Base-by-base conservation (phyloP, 2,888 invertebrate species). In the Scotopteryx bipunctaria region DNA sequence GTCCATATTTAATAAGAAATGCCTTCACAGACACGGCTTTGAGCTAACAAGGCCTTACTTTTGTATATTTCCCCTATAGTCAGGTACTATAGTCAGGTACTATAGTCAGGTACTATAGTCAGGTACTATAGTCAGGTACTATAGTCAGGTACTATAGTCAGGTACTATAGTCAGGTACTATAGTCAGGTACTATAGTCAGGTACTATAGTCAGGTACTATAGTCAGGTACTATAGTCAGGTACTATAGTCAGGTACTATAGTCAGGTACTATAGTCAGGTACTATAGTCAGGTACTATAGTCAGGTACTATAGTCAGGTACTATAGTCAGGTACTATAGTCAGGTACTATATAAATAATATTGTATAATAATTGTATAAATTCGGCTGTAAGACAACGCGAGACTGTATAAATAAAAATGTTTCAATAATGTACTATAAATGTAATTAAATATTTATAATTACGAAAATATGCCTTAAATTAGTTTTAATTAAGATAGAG, bases 371-470 rank as follows among this genome's bases (percentile, higher is more conserved):
- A 53, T 65, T 79, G 73, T 78, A 79, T 73, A 81, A 78, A 76
- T 73, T 83, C 81, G 76, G 81, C 81, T 86, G 82, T 86, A 86
- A 87, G 80, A 78, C 79, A 81, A 76, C 71, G 81, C 83, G 85
- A 87, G 88, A 87, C 88, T 88, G 87, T 88, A 83, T 80, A 86
- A 33, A 48, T 40, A 48, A 48, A 33, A 77, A 80, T 66, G 73
- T 66, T 63, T 67, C 74, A 72, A 69, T 74, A 81, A 78, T 83
- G 81, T 73, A 76, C 76, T 76, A 80, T 76, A 78, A 67, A 73
- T 85, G 81, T 84, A 83, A 81, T 82, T 76, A 83, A 78, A 59
- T 85, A 87, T 87, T 86, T 87, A 86, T 87, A 81, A 80, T 78
- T 76, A 80, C 73, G 64, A 57, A 76, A 81, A 76, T 83, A 87